These are phyloP conservation scores for Halcyon leucocephala DNA, from an alignment of 2,797 vertebrate species.

Conservation along the genomic window DNA sequence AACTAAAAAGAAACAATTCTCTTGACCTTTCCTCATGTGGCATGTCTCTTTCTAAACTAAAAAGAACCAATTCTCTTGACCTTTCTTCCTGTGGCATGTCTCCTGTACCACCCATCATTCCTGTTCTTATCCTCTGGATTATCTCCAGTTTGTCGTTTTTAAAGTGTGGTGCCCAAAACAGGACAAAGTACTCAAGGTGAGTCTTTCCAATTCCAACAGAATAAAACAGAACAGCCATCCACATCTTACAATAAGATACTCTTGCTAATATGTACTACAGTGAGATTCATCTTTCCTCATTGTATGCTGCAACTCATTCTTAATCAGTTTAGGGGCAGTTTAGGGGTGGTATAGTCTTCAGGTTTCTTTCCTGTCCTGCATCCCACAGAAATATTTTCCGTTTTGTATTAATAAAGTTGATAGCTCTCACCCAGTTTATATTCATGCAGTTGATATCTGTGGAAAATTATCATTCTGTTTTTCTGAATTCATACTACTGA, in stretches of 20 bases:
- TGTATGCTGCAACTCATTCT: neutral
- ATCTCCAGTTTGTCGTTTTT: neutral
- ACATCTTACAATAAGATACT: neutral
- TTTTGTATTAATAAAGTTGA: neutral
- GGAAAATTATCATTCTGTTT: neutral
- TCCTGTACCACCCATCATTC: neutral
- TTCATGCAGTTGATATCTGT: neutral
- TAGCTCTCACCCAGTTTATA: neutral
- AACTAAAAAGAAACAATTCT: constrained; percentile 27
- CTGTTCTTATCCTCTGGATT: neutral
- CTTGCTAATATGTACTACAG: neutral
- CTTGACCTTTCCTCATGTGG: neutral
- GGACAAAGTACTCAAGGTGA: neutral
- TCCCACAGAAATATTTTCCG: neutral
- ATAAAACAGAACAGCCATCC: neutral
- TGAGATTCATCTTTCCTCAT: neutral
- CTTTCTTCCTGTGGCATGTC: neutral
- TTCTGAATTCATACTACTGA: neutral
- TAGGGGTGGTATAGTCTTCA: neutral
- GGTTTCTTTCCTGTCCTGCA: neutral
- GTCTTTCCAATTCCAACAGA: neutral
- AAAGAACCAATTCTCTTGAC: neutral
- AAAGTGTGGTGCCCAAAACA: neutral
- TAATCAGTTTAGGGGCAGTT: neutral
- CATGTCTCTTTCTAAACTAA: constrained; percentile 19